A percentile compares a stretch with the other conserved stretches of the same genome.
phyloP scores from a whole-genome alignment of 2,113 vertebrate genomes.

The Proteles cristata region DNA sequence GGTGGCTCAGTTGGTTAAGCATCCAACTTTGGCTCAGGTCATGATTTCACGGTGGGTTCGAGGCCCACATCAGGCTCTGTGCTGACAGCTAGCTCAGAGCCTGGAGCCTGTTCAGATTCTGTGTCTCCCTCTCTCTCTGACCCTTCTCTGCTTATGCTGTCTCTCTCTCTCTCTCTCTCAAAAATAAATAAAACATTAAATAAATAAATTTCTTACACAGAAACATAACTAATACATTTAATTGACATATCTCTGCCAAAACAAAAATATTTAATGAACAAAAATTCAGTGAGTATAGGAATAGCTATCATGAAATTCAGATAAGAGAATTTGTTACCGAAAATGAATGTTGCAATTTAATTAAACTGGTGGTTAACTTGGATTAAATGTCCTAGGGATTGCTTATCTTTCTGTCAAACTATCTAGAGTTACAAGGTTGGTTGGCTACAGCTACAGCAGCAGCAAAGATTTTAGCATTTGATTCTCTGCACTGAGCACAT shows the following conservation, averaged over 20 bases:
- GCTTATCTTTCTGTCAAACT: conserved; percentile 32
- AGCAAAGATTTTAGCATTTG: conserved; percentile 50
- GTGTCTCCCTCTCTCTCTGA: no score
- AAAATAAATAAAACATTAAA: no score
- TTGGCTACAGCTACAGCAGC: background rate
- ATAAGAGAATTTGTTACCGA: conserved; percentile 38
- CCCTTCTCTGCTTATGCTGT: no score
- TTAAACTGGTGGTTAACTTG: background rate
- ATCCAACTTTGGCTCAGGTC: no score
- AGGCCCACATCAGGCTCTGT: no score
- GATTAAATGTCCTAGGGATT: conserved; percentile 46
- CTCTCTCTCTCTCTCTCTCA: no score
- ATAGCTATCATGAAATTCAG: background rate
- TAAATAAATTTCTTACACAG: background rate
- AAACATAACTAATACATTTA: background rate
- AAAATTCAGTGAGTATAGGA: background rate
- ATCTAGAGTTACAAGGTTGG: conserved; percentile 54
- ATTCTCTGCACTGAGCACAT: background rate
- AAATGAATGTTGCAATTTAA: conserved; percentile 46
- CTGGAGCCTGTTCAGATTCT: no score
- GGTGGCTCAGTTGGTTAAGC: no score
- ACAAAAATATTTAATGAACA: background rate
- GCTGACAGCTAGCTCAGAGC: no score
- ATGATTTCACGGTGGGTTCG: no score
- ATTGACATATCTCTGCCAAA: conserved; percentile 6